phyloP scores from a whole-genome alignment of 2,797 vertebrate species.

The Gymnopithys bicolor region DNA sequence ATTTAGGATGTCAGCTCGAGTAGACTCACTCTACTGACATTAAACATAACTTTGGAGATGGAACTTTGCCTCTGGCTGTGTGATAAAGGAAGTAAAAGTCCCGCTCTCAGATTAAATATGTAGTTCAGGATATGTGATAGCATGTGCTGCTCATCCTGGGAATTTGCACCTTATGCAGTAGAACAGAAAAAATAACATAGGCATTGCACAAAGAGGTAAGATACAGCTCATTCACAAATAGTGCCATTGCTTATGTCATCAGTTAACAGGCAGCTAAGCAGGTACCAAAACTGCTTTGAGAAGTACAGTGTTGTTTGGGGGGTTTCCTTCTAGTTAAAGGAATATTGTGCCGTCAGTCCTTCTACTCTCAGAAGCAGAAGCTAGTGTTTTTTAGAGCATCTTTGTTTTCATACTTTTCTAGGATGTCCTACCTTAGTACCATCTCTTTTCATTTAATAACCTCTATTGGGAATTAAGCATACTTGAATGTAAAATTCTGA shows the following conservation, averaged over 20 bases:
- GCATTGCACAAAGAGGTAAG: not conserved
- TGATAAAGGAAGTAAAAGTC: not conserved
- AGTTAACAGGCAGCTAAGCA: not conserved
- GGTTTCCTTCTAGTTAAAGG: not conserved
- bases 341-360: not conserved
- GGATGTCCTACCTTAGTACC: not conserved
- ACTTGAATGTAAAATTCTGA: not conserved
- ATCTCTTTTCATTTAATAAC: not conserved
- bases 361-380: not conserved
- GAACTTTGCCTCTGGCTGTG: not conserved
- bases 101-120: not conserved
- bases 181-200: not conserved
- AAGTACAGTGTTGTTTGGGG: not conserved
- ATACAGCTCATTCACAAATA: not conserved
- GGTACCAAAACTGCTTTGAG: not conserved
- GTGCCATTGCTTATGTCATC: not conserved
- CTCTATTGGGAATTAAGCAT: not conserved
- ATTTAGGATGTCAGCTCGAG: conserved; percentile 31
- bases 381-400: not conserved
- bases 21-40: not conserved
- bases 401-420: not conserved
- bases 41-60: not conserved
- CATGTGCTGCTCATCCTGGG: not conserved
- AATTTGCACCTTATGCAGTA: not conserved
- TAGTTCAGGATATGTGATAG: not conserved